Percentiles rank a stretch among this genome's conserved stretches.
phyloP scores from a whole-genome alignment of 2,888 invertebrate genomes.

The Gerris lacustris region DNA sequence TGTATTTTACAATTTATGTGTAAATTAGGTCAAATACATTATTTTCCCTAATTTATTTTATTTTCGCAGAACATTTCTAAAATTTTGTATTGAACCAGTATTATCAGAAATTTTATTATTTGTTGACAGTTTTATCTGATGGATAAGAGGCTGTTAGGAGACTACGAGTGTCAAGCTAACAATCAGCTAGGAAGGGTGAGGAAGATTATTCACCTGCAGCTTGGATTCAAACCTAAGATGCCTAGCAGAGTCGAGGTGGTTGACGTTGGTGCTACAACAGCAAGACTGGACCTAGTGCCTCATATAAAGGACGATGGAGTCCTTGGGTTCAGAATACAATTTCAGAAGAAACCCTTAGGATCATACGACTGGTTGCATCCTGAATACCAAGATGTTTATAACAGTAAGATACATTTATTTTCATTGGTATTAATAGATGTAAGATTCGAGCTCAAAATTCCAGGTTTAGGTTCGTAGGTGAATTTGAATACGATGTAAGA shows the following conservation, averaged over 20 bases:
- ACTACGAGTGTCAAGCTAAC: constrained; percentile 28
- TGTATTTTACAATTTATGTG: no score
- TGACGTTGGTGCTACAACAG: constrained; percentile 21
- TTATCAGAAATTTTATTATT: not conserved
- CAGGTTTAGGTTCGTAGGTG: no score
- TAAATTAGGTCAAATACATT: no score
- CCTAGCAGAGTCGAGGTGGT: constrained; percentile 34
- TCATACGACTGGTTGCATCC: constrained; percentile 22
- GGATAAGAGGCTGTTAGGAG: constrained; percentile 35
- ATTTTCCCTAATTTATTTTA: no score
- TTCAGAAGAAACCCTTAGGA: constrained; percentile 19
- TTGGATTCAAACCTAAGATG: constrained; percentile 44
- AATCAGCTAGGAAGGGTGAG: constrained; percentile 30
- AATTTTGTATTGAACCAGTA: not conserved
- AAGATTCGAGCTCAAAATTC: no score
- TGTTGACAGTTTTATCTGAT: constrained; percentile 34
- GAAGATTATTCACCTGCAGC: constrained; percentile 40
- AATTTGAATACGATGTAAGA: no score
- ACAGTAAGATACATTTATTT: constrained; percentile 19
- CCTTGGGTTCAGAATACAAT: constrained; percentile 29
- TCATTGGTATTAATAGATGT: no score
- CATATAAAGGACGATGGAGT: constrained; percentile 16
- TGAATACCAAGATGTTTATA: constrained; percentile 27
- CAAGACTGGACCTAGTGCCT: constrained; percentile 24
- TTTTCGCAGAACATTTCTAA: no score